Base-by-base conservation (phyloP, 1,140 invertebrate species). In the Apis laboriosa region DNA sequence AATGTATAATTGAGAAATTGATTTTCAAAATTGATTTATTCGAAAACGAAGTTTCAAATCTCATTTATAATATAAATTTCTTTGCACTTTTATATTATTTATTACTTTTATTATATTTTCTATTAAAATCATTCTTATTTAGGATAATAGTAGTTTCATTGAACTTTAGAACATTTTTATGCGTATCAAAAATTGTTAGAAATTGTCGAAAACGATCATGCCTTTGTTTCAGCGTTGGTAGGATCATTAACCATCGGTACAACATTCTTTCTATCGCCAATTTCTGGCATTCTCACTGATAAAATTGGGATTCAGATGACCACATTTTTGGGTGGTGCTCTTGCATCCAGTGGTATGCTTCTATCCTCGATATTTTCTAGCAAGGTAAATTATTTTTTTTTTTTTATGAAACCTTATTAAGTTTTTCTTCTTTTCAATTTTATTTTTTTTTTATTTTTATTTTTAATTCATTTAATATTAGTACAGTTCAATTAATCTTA, bases 221-320 rank as follows among this genome's bases (percentile, higher is more conserved):
- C 12, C 86, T 82, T 86, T 83, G 89, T 92, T 93, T 88, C 95
- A 99, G 98, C 98, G 82, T 95, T 98, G 86, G 97, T 98, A 76
- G 98, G 98, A 2, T 97, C 98, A 1, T 94, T 99, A 79, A 95
- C 97, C 15, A 98, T 98, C 90, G 98, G 98, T 53, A 96, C 97
- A 13, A 98, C 97, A 56, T 99, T 99, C 92, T 95, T 98, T 80
- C 94, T 98, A 78, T 99, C 98, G 8, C 97, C 97, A 13, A 92
- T 99, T 17, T 97, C 98, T n/a, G 98, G 98, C 73, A 96, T 98
- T 17, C 93, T 99, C 55, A 98, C 97, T 1, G 98, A 98, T 90
- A 95, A 96, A 75, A 95, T 98, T 86, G 98, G 98, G 17, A 95
- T 99, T 66, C 95, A 97, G 68, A 92, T 95, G 73, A 98, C 97